phyloP scores from a whole-genome alignment of 2,888 invertebrate genomes.

The Sicus ferrugineus region DNA sequence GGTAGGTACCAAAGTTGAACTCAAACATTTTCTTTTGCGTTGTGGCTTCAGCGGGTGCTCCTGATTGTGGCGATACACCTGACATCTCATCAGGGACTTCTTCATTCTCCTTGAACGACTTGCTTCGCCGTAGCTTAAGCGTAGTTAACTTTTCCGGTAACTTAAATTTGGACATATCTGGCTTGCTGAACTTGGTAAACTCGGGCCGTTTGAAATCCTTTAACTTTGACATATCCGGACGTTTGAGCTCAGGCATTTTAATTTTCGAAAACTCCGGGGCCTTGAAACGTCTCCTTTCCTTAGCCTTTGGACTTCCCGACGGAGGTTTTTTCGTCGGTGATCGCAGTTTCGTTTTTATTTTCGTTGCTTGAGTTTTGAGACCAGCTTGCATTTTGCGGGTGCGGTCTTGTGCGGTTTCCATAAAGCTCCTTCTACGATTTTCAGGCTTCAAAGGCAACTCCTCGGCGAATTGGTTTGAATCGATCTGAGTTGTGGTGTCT shows the following conservation, averaged over 20 bases:
- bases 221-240: constrained; percentile 66
- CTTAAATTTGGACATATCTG: constrained; percentile 72
- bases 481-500: constrained; percentile 74
- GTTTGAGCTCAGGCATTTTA: constrained; percentile 64
- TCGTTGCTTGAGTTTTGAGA: constrained; percentile 75
- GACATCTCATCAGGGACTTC: constrained; percentile 42
- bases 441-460: constrained; percentile 71
- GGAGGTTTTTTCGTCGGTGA: constrained; percentile 60
- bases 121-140: constrained; percentile 66
- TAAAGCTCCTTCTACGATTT: constrained; percentile 66
- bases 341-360: constrained; percentile 74
- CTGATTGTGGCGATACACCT: constrained; percentile 66
- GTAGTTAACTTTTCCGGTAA: constrained; percentile 73
- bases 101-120: constrained; percentile 62
- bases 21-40: constrained; percentile 72
- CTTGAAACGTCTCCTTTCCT: constrained; percentile 60
- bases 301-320: constrained; percentile 59
- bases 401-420: constrained; percentile 66
- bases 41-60: constrained; percentile 67
- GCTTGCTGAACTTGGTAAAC: constrained; percentile 66
- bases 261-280: constrained; percentile 63
- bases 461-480: constrained; percentile 72
- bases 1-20: constrained; percentile 80
- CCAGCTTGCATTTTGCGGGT: constrained; percentile 71
- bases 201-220: constrained; percentile 60